Base-by-base conservation (phyloP, 2,888 invertebrate species). In the Alviniconcha strummeri region DNA sequence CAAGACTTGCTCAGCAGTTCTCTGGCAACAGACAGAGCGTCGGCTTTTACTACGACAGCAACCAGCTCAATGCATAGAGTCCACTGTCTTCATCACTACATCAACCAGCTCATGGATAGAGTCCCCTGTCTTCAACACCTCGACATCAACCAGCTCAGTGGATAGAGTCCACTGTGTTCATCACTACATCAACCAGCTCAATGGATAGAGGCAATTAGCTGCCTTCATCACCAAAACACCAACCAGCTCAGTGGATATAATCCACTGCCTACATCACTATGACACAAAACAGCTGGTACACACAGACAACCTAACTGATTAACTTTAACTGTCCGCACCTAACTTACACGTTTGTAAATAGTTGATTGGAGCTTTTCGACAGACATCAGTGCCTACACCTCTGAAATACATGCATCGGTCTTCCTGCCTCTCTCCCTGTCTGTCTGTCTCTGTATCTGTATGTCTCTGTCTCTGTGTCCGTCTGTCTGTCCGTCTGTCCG, bases 1-100 rank as follows among this genome's bases (percentile, higher is more conserved):
- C 84, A n/a, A 82, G 87, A 52, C 86, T 89, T 8, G 87, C 86
- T 19, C 17, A 69, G 36, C 67, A 67, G 19, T 82, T 56, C 71
- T 8, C 74, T 15, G 80, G 77, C 6, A 82, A 77, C 82, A 7
- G 80, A 1, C 67, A 80, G 55, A 82, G 82, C 57, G 69, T 19
- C 9, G 82, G 76, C 67, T 82, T 82, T 67, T 82, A 82, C 67
- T 82, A 82, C 56, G 82, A 82, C 67, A 76, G 55, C 64, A 69
- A 15, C 11, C 69, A 15, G 11, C 69, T 69, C 6, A 17, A 69
- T 3, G 69, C 1, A n/a, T 69, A 15, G 17, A 15, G 6, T 6
- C 15, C n/a, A 6, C 69, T 5, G 17, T 69, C 69, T 52, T 52
- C 36, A 36, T 5, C 36, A 19, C 36, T 5, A 11, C 72, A 19